Percentiles rank a stretch among this genome's conserved stretches.
Conservation (phyloP, 2,888 invertebrate genomes). For the Ypsolopha sequella region DNA sequence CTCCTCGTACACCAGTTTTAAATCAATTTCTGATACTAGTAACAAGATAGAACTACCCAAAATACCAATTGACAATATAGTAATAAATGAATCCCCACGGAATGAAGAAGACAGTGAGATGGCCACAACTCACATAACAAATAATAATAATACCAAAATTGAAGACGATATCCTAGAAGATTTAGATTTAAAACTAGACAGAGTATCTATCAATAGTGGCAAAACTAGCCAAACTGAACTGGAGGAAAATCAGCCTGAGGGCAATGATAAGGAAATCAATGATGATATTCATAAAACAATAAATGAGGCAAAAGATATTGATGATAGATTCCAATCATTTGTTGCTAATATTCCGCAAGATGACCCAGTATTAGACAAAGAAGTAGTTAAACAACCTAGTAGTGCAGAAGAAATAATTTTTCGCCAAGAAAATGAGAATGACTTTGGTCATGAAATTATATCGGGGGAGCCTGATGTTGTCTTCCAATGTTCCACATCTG, state of each 20-base stretch:
- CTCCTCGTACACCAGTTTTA: slow-evolving; percentile 28
- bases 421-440: no score
- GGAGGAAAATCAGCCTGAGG: slow-evolving; percentile 5
- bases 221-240: slow-evolving; percentile 17
- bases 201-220: slow-evolving; percentile 17
- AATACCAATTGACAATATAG: background rate
- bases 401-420: no score
- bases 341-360: no score
- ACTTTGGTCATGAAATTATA: no score
- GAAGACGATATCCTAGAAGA: slow-evolving; percentile 39
- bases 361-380: no score
- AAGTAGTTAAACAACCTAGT: no score
- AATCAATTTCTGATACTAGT: background rate
- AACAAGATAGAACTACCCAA: background rate
- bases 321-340: no score
- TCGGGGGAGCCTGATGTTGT: no score
- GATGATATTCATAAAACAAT: slow-evolving; percentile 6
- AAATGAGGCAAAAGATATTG: no score
- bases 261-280: slow-evolving; percentile 10
- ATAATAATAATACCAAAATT: slow-evolving; percentile 3
- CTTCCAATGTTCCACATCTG: no score
- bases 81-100: background rate
- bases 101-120: background rate
- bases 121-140: background rate
- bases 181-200: slow-evolving; percentile 40